A percentile compares a stretch with the other conserved stretches of the same genome.
These are phyloP conservation scores for Drosophila seguyi DNA, from an alignment of 1,140 invertebrate species.

Conservation along the genomic window DNA sequence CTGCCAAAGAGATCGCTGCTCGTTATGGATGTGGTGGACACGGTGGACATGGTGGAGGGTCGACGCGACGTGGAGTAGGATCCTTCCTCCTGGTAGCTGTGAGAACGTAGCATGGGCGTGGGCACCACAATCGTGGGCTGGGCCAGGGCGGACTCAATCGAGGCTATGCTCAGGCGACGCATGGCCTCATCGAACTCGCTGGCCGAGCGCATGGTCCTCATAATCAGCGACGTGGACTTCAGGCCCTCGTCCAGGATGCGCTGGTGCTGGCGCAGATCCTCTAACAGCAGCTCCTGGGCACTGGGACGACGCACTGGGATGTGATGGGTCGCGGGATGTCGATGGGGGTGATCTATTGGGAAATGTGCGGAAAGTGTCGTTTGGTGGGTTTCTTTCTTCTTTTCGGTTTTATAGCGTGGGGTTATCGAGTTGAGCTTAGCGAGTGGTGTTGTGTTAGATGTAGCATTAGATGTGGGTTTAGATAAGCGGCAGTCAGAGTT, in stretches of 20 bases:
- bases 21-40: conserved; percentile 71
- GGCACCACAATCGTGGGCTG: conserved; percentile 73
- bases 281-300: conserved; percentile 70
- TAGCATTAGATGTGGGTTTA: conserved; percentile 57
- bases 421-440: conserved; percentile 49
- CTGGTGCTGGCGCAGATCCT: conserved; percentile 77
- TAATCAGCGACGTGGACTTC: conserved; percentile 84
- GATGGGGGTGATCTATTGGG: conserved; percentile 41
- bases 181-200: conserved; percentile 84
- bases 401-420: conserved; percentile 46
- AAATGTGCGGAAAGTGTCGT: conserved; percentile 81
- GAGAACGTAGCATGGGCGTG: conserved; percentile 75
- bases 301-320: conserved; percentile 53
- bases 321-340: conserved; percentile 11
- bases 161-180: conserved; percentile 81
- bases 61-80: conserved; percentile 36
- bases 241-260: conserved; percentile 78
- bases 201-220: conserved; percentile 81
- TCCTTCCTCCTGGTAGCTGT: conserved; percentile 75
- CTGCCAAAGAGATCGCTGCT: conserved; percentile 76
- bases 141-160: conserved; percentile 70
- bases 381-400: conserved; percentile 53
- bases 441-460: conserved; percentile 41
- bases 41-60: conserved; percentile 68
- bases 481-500: conserved; percentile 42